Conservation (phyloP, 2,888 invertebrate genomes). For the Druceiella hillmani region DNA sequence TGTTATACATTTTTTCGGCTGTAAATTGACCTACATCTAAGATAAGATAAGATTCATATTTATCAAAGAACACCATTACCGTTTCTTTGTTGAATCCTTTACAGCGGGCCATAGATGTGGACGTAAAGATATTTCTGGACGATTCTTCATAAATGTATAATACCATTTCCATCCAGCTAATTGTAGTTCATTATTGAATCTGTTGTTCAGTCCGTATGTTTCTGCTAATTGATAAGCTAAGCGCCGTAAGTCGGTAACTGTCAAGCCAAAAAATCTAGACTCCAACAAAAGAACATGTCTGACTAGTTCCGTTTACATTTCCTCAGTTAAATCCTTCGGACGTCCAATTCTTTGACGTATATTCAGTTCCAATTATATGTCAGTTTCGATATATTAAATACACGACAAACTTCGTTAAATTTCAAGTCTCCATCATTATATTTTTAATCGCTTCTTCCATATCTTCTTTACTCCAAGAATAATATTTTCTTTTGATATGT, state of each 20-base stretch:
- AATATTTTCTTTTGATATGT: conserved; percentile 5
- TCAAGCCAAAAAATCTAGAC: too few relatives aligned
- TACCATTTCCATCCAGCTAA: too few relatives aligned
- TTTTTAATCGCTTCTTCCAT: conserved; percentile 14
- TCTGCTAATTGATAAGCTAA: too few relatives aligned
- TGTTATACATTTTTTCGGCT: conserved; percentile 21
- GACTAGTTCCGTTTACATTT: conserved; percentile 18
- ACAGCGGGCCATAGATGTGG: conserved; percentile 14
- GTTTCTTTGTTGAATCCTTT: too few relatives aligned
- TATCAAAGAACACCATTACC: too few relatives aligned
- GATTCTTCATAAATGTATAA: conserved; percentile 18
- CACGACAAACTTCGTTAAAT: conserved; percentile 15
- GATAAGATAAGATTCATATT: conserved; percentile 15
- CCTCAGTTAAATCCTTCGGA: conserved; percentile 16
- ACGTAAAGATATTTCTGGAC: conserved; percentile 18
- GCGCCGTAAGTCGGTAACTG: too few relatives aligned
- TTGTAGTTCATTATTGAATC: too few relatives aligned
- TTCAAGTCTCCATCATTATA: conserved; percentile 12
- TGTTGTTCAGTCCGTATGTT: too few relatives aligned
- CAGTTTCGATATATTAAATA: conserved; percentile 18
- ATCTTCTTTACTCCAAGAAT: conserved; percentile 12
- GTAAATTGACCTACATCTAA: conserved; percentile 17
- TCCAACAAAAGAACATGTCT: too few relatives aligned
- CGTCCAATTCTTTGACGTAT: conserved; percentile 15
- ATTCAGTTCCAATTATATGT: conserved; percentile 14